These are phyloP conservation scores for Chlorodrepanis virens DNA, from an alignment of 2,113 vertebrate genomes.

Conservation along the genomic window DNA sequence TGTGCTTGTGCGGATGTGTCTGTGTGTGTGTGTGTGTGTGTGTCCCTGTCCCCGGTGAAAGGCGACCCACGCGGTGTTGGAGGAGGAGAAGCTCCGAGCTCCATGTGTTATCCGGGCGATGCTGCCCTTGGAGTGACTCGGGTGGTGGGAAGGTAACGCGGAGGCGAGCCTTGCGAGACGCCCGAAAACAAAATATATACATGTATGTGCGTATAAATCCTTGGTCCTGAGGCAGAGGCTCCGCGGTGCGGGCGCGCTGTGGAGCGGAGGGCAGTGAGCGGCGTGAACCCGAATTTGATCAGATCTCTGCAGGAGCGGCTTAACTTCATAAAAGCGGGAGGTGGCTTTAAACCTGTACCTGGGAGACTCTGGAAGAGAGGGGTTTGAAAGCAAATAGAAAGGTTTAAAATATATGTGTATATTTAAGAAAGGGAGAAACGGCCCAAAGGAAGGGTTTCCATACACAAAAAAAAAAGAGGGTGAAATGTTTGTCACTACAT, in stretches of 20 bases:
- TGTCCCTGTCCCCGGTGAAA: not conserved
- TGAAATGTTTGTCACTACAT: conserved; percentile 1
- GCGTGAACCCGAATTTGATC: not conserved
- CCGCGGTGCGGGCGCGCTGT: not conserved
- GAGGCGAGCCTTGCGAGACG: not conserved
- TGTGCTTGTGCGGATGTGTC: not conserved
- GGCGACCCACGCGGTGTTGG: conserved; percentile 15
- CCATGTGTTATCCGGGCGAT: not conserved
- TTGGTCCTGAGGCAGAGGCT: not conserved
- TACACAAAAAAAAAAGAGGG: not conserved
- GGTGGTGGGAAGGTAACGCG: not conserved
- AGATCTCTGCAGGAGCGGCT: not conserved
- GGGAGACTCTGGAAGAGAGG: not conserved
- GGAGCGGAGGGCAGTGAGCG: not conserved
- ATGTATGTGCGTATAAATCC: not conserved
- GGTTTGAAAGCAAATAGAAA: not conserved
- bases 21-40: not conserved
- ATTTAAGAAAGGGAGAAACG: not conserved
- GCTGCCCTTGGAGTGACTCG: not conserved
- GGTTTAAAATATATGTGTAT: not conserved
- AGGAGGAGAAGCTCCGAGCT: conserved; percentile 7
- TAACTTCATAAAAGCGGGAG: not conserved
- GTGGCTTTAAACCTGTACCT: not conserved
- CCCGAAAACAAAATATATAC: not conserved
- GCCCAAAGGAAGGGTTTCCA: not conserved